These are phyloP conservation scores for Cataglyphis rosenhaueri DNA, from an alignment of 2,888 invertebrate species.

Conservation along the genomic window DNA sequence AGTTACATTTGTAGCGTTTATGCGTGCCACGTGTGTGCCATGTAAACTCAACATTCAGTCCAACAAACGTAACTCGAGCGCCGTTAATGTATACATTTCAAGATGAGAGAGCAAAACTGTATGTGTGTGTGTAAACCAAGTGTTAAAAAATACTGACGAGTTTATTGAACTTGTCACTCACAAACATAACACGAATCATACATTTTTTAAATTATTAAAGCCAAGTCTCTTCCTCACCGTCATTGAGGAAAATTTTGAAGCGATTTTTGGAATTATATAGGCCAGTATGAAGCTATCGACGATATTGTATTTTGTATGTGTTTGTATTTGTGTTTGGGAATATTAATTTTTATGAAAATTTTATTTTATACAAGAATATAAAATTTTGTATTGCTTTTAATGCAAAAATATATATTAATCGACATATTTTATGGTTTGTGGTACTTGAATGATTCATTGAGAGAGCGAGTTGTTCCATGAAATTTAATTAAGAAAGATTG, in stretches of 20 bases:
- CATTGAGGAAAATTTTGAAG: neutral
- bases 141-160: neutral
- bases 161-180: conserved; percentile 20
- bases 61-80: neutral
- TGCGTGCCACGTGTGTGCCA: conserved; percentile 45
- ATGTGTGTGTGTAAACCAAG: neutral
- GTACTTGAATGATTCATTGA: conserved; percentile 1
- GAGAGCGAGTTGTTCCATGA: neutral
- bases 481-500: conserved; percentile 8
- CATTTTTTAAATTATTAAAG: conserved; percentile 14
- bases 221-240: neutral
- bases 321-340: neutral
- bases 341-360: neutral
- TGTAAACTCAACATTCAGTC: conserved; percentile 19
- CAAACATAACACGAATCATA: neutral
- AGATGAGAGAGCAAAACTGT: neutral
- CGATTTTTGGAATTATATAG: neutral
- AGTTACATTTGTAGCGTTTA: conserved; percentile 60
- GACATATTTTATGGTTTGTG: neutral
- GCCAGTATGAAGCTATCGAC: no score
- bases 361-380: neutral
- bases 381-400: no score
- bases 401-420: neutral
- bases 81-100: conserved; percentile 17
- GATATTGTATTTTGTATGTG: neutral